phyloP scores from a whole-genome alignment of 1,140 invertebrate species.

The Platorchestia sp. region DNA sequence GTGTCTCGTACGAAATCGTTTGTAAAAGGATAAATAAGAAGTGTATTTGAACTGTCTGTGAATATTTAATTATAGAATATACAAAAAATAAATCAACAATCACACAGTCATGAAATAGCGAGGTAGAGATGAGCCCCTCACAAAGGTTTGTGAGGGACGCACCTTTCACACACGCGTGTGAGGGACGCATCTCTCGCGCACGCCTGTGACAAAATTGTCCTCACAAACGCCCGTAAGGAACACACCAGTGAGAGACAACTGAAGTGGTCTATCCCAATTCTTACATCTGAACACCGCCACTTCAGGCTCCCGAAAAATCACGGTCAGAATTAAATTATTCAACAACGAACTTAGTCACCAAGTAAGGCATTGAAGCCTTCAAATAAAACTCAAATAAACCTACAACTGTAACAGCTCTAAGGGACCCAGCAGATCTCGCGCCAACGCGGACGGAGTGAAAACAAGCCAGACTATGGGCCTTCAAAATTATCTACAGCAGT shows the following conservation, averaged over 20 bases:
- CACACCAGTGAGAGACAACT: neutral
- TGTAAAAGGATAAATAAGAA: neutral
- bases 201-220: too few species aligned
- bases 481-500: neutral
- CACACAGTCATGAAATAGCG: neutral
- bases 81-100: slow-evolving; percentile 50
- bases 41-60: slow-evolving; percentile 13
- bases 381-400: neutral
- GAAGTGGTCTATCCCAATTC: neutral
- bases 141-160: neutral
- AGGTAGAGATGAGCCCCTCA: neutral
- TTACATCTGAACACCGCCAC: neutral
- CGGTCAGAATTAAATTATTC: neutral
- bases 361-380: neutral
- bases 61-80: slow-evolving; percentile 55
- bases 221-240: too few species aligned
- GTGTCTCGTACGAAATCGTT: too few species aligned
- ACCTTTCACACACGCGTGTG: neutral
- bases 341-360: neutral
- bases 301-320: neutral
- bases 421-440: neutral
- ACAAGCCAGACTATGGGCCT: neutral
- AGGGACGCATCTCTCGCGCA: neutral
- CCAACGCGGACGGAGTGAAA: neutral
- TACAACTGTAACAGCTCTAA: neutral